A percentile compares a stretch with the other conserved stretches of the same genome.
These are phyloP conservation scores for Hippocampus zosterae DNA, from an alignment of 2,113 vertebrate species.

Conservation along the genomic window DNA sequence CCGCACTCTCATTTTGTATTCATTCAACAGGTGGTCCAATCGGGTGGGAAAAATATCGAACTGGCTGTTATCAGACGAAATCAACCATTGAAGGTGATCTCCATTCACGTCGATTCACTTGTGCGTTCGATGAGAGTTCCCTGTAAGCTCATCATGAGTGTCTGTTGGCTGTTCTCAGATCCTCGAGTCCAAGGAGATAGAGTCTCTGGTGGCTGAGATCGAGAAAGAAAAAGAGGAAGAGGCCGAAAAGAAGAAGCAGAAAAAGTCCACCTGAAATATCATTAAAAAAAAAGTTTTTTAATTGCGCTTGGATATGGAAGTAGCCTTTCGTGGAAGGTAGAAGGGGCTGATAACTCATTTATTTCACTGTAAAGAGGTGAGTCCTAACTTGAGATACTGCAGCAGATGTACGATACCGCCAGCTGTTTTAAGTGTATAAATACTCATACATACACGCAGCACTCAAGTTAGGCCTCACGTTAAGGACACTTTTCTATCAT, in stretches of 20 bases:
- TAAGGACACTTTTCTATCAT: slow-evolving; percentile 33
- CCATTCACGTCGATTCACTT: neutral
- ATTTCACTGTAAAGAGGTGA: slow-evolving; percentile 35
- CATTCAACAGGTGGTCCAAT: slow-evolving; percentile 71
- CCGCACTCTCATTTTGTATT: neutral
- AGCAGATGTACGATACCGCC: slow-evolving; percentile 10
- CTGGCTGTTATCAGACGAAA: slow-evolving; percentile 78
- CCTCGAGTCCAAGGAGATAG: slow-evolving; percentile 77
- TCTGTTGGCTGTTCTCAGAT: slow-evolving; percentile 56
- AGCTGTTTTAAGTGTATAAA: slow-evolving; percentile 12
- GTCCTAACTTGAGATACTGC: slow-evolving; percentile 39
- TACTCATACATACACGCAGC: neutral
- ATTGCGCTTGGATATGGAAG: slow-evolving; percentile 46
- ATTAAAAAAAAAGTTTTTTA: slow-evolving; percentile 14
- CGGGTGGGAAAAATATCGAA: slow-evolving; percentile 78
- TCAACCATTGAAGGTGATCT: slow-evolving; percentile 72
- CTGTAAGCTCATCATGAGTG: neutral
- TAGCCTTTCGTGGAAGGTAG: slow-evolving; percentile 15
- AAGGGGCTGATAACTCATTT: slow-evolving; percentile 13
- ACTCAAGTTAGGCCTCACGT: slow-evolving; percentile 40
- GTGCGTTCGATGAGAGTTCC: neutral
- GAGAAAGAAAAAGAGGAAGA: slow-evolving; percentile 78
- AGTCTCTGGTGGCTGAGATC: slow-evolving; percentile 75
- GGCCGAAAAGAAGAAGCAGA: slow-evolving; percentile 79
- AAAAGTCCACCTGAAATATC: slow-evolving; percentile 68